Percentiles rank a stretch among this genome's conserved stretches.
These are phyloP conservation scores for Paramormyrops kingsleyae DNA, from an alignment of 2,113 vertebrate species.

Conservation along the genomic window DNA sequence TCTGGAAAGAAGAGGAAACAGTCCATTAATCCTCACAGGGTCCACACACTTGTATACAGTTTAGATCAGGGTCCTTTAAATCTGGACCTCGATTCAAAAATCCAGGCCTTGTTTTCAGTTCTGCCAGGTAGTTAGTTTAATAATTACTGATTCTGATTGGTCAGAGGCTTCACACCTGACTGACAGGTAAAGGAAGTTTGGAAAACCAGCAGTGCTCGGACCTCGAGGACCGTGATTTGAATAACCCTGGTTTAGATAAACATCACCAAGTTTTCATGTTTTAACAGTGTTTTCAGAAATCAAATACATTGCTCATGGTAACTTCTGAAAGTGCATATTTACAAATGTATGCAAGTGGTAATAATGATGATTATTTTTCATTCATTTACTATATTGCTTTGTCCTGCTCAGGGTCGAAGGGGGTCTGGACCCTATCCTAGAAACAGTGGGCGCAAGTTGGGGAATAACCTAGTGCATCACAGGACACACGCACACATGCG, in stretches of 20 bases:
- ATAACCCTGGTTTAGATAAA: not conserved
- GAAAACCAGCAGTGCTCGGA: too few relatives aligned
- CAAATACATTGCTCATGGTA: not conserved
- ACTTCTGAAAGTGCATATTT: not conserved
- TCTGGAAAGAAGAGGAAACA: conserved; percentile 57
- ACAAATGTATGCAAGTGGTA: not conserved
- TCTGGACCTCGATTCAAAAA: too few relatives aligned
- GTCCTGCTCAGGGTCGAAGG: not conserved
- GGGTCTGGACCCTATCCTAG: not conserved
- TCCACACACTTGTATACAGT: not conserved
- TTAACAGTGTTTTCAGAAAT: not conserved
- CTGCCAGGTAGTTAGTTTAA: too few relatives aligned
- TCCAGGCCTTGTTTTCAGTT: too few relatives aligned
- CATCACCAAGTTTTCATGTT: not conserved
- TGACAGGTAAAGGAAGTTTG: too few relatives aligned
- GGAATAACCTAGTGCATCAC: too few relatives aligned
- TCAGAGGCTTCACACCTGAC: too few relatives aligned
- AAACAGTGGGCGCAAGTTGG: not conserved
- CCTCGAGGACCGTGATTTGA: too few relatives aligned
- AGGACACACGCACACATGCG: too few relatives aligned
- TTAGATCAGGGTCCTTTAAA: not conserved
- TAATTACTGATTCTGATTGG: too few relatives aligned
- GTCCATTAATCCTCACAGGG: not conserved
- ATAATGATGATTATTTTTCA: not conserved
- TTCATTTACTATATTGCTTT: not conserved